Base-by-base conservation (phyloP, 2,797 vertebrate genomes). In the Sebastiscus albofasciatus region DNA sequence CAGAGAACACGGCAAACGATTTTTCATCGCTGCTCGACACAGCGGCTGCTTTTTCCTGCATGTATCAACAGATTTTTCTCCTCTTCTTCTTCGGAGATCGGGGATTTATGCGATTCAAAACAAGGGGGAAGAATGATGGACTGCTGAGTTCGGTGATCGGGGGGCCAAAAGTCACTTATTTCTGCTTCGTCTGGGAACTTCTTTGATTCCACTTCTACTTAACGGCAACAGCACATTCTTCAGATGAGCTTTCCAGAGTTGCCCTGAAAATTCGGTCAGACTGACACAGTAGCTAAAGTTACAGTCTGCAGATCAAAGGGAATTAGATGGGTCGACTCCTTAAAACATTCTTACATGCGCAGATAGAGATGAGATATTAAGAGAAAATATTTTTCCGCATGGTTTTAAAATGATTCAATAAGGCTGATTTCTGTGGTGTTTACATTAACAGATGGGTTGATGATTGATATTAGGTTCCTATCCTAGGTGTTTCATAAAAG, bases 401-500 rank as follows among this genome's bases (percentile, higher is more conserved):
- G 33, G 67, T 58, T 34, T 24, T n/a, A n/a, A 29, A 81, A 55
- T 18, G 2, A 68, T 29, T 62, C 9, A 52, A 49, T 9, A 5
- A 64, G 67, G 16, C 9, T 29, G 6, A 20, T 81, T 39, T 67
- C 54, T 34, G 31, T 14, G 9, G 54, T 54, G 74, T 85, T 72
- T 27, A n/a, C 61, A 52, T 52, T 7, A 68, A 62, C 61, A 55
- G 67, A 75, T 18, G 34, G 16, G 34, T 2, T 16, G 55, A 22
- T 55, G 72, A 33, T 2, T 60, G 66, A 77, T 77, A 24, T 54
- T 12, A 7, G 39, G 73, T 74, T 79, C 60, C 49, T 46, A 11
- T 68, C 61, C 67, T 20, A 84, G 75, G 84, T 91, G 90, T 90
- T 93, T 87, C 86, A 91, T 92, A 85, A 90, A 84, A 75, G 20